phyloP scores from a whole-genome alignment of 2,888 invertebrate genomes.

The Anthoptus insignis region DNA sequence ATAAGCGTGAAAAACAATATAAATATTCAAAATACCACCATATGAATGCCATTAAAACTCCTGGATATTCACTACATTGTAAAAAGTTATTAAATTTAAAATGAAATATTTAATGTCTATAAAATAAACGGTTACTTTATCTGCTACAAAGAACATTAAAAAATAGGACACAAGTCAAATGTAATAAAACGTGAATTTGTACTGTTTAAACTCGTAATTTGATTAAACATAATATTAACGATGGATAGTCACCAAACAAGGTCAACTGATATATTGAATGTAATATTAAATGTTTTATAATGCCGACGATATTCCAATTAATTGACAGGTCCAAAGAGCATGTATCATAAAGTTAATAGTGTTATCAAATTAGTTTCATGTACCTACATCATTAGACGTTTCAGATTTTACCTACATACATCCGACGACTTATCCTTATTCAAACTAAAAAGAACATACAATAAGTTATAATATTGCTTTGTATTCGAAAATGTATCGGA shows the following conservation, averaged over 20 bases:
- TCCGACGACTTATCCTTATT: too few species aligned
- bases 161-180: background rate
- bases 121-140: too few species aligned
- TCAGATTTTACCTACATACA: background rate
- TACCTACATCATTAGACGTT: background rate
- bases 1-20: too few species aligned
- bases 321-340: constrained; percentile 13
- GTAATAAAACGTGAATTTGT: background rate
- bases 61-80: too few species aligned
- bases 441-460: background rate
- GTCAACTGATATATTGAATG: constrained; percentile 10
- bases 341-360: constrained; percentile 1
- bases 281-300: constrained; percentile 12
- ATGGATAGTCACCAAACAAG: constrained; percentile 2
- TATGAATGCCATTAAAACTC: too few species aligned
- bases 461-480: background rate
- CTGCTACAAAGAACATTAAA: too few species aligned
- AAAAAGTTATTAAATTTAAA: too few species aligned
- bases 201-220: background rate
- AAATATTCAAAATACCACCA: too few species aligned
- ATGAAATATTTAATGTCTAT: too few species aligned
- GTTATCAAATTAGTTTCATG: constrained; percentile 8
- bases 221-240: background rate
- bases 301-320: background rate
- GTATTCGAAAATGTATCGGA: too few species aligned